Conservation (phyloP, 2,797 vertebrate species). For the Syncerus caffer region DNA sequence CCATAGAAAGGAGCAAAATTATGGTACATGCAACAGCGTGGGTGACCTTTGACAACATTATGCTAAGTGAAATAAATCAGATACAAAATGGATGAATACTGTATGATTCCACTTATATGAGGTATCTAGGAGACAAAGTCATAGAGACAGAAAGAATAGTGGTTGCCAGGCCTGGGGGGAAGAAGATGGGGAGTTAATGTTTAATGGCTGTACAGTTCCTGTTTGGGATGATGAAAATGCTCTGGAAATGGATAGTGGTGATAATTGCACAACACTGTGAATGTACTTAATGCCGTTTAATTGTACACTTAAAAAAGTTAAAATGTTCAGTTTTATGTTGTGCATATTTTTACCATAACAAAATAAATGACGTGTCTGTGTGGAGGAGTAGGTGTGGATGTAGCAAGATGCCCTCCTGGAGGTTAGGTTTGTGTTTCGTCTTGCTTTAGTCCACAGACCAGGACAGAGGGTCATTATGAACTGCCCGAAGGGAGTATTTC, state of each 20-base stretch:
- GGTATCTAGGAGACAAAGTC: not conserved
- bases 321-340: not conserved
- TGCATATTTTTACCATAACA: not conserved
- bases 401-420: not conserved
- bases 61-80: not conserved
- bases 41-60: not conserved
- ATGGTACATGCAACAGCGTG: too few relatives aligned
- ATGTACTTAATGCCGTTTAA: not conserved
- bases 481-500: not conserved
- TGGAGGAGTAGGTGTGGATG: not conserved
- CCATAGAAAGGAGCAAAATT: not conserved
- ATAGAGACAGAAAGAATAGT: not conserved
- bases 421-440: not conserved
- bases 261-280: not conserved
- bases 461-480: not conserved
- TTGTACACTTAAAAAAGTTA: not conserved
- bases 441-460: not conserved
- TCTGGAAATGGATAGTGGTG: not conserved
- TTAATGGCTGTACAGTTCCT: not conserved
- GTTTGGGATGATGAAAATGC: not conserved
- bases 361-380: not conserved
- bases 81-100: not conserved
- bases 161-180: not conserved
- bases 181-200: not conserved
- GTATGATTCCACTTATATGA: not conserved